These are phyloP conservation scores for Lithophane leautieri DNA, from an alignment of 2,888 invertebrate species.

Conservation along the genomic window DNA sequence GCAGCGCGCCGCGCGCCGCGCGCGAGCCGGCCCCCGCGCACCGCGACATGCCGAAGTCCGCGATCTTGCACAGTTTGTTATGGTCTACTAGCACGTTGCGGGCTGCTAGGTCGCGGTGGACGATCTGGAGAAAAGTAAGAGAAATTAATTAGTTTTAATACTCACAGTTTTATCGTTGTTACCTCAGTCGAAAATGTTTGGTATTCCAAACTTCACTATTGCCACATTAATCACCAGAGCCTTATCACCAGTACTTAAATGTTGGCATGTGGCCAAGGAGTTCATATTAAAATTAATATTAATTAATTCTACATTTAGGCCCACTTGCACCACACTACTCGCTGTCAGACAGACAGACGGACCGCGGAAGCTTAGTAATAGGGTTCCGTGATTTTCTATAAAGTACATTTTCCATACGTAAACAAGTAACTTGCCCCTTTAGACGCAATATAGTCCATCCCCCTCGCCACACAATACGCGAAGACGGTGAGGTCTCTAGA, in stretches of 20 bases:
- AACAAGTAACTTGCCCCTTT: slow-evolving; percentile 91
- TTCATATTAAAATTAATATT: neutral
- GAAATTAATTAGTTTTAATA: neutral
- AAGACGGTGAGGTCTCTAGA: slow-evolving; percentile 94
- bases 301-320: neutral
- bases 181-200: neutral
- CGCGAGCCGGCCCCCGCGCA: slow-evolving; percentile 86
- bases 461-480: slow-evolving; percentile 95
- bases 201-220: neutral
- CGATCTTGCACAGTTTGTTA: slow-evolving; percentile 96
- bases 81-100: slow-evolving; percentile 95
- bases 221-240: neutral
- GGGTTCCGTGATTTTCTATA: neutral
- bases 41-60: slow-evolving; percentile 96
- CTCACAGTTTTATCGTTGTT: neutral
- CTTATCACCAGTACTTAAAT: neutral
- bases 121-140: slow-evolving; percentile 90
- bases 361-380: no score
- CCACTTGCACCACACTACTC: neutral
- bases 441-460: slow-evolving; percentile 95
- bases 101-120: slow-evolving; percentile 96
- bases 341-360: no score
- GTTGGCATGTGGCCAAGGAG: neutral
- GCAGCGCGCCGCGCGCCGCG: slow-evolving; percentile 91
- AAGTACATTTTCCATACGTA: neutral